phyloP scores from a whole-genome alignment of 1,140 invertebrate species.

The Bacillus rossius region DNA sequence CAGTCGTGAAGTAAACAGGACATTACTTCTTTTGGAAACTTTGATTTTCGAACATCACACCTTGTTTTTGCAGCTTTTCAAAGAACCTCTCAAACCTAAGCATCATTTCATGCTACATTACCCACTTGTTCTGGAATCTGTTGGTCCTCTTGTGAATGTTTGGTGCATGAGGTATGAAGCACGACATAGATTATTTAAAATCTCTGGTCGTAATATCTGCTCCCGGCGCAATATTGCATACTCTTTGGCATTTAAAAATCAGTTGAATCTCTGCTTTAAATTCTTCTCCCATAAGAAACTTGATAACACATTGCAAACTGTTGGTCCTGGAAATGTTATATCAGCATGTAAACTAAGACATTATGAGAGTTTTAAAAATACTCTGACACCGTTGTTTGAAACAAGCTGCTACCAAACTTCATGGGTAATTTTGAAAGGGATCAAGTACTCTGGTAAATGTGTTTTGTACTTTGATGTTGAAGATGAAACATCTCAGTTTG shows the following conservation, averaged over 20 bases:
- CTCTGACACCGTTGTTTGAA: no score
- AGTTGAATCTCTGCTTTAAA: conserved; percentile 19
- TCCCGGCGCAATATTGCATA: conserved; percentile 23
- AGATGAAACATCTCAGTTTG: no score
- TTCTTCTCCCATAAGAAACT: no score
- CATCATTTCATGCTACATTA: conserved; percentile 32
- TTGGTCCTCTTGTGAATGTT: conserved; percentile 24
- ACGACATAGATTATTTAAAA: conserved; percentile 29
- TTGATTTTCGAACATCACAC: conserved; percentile 16
- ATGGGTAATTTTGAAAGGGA: no score
- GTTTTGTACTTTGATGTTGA: no score
- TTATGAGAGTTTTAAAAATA: no score
- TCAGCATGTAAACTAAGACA: no score
- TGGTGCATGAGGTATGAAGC: conserved; percentile 30
- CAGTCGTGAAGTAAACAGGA: conserved; percentile 3
- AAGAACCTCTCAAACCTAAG: conserved; percentile 26
- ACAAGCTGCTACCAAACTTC: no score
- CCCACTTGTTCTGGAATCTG: conserved; percentile 18
- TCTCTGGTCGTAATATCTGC: conserved; percentile 15
- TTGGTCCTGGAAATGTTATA: no score
- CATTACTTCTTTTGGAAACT: conserved; percentile 8
- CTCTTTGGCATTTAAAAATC: conserved; percentile 22
- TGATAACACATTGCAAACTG: no score
- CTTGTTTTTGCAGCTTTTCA: conserved; percentile 20
- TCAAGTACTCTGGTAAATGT: no score